Base-by-base conservation (phyloP, 2,888 invertebrate species). In the Synergus umbraculus region DNA sequence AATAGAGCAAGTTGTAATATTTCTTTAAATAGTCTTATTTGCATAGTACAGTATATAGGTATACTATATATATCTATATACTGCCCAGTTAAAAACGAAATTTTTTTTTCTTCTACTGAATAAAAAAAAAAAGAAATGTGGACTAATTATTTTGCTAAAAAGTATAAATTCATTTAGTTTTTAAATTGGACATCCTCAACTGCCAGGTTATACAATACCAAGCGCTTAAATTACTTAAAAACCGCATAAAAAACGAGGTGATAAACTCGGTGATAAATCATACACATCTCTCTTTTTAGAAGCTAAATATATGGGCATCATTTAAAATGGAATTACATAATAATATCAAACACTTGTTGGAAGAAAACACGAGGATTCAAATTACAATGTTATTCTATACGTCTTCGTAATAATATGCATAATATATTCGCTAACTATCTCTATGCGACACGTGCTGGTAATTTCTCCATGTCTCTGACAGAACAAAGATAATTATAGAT, bases 401-500 rank as follows among this genome's bases (percentile, higher is more conserved):
- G 46, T 44, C 44, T 22, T 44, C 67, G 22, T 67, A 67, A 67
- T 46, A 44, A 67, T 44, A 4, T 67, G 46, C 67, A 44, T 44
- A 67, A 44, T 18, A 46, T 18, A 67, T 22, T 46, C 46, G 7
- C 18, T 44, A 67, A 67, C 44, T 67, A 67, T 5, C 18, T 67
- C 67, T 22, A n/a, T 13, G 22, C 1, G 41, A 67, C 44, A 44
- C 13, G n/a, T 37, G n/a, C n/a, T 4, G n/a, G 41, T 43, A 41
- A 66, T 43, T 66, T 41, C n/a, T 66, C 37, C 12, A 67, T 10
- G 12, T 22, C 12, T 12, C 60, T 7, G 1, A 67, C 43, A 67
- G 12, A 44, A 67, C 43, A 18, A 43, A 66, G 43, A 9, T 67
- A 10, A 44, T 18, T 67, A 3, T 29, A 18, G 13, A 2, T 67